These are phyloP conservation scores for Cichlasoma orientale DNA, from an alignment of 2,797 vertebrate species.

Conservation along the genomic window DNA sequence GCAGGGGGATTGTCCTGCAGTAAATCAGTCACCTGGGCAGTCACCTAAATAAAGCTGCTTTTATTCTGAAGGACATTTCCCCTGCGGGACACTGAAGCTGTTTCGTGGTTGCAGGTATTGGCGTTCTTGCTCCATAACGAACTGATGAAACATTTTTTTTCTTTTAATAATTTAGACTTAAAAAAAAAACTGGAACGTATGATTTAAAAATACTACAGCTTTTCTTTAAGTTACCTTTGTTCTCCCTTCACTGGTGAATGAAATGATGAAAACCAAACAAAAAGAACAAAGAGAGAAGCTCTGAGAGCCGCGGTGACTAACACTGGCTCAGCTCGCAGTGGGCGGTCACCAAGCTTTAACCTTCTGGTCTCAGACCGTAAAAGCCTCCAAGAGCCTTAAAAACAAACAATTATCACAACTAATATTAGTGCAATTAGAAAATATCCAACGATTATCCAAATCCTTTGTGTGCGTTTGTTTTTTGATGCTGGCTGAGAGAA, in stretches of 20 bases:
- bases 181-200: background rate
- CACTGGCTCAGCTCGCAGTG: background rate
- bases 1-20: background rate
- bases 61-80: background rate
- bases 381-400: background rate
- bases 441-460: background rate
- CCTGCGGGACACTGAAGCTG: background rate
- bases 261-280: background rate
- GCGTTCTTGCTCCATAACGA: background rate
- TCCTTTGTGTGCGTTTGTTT: background rate
- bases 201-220: background rate
- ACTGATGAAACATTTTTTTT: background rate
- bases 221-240: background rate
- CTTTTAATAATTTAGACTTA: background rate
- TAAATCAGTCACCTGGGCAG: background rate
- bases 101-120: background rate
- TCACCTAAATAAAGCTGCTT: background rate
- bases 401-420: background rate
- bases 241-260: background rate
- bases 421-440: constrained; percentile 10
- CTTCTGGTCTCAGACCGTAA: background rate
- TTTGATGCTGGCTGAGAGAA: background rate
- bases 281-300: background rate
- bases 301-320: background rate
- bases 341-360: background rate